Evolutionary conservation across 2,888 invertebrate species (phyloP), one percentile per base, ranked within the genome.

Genomic region (Xanthorhoe designata): DNA sequence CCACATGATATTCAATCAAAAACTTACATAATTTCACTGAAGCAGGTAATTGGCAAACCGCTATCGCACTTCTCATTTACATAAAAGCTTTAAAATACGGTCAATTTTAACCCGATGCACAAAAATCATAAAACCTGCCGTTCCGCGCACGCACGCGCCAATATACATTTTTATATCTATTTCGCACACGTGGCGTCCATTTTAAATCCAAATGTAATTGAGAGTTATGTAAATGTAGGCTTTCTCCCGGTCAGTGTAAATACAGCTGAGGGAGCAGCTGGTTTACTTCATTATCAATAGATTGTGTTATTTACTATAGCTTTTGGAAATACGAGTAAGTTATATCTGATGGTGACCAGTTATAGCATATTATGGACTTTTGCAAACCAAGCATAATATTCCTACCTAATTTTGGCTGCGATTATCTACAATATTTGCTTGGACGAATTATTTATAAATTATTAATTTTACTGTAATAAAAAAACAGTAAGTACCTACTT

Each of bases 121-220:
- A 77, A 77, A 80, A 78, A 75, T 77, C 77, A 75, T 79, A 81
- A 79, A 81, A 75, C 64, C 64, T 73, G 69, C 49, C 70, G 67
- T 69, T 70, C 38, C 66, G 49, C 68, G 60, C 74, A 74, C 78
- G 71, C 79, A 77, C 78, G 75, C 80, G 73, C 69, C 73, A 67
- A 64, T 80, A 74, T 78, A 77, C 78, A 75, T 77, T 81, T 83
- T 83, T 79, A 79, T 82, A 81, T 82, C 79, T 82, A 82, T 83
- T 83, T 81, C 78, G 78, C 80, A 77, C 83, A 83, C 82, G 82
- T 78, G 83, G 69, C 77, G 70, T 80, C 82, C 82, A 82, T 83
- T 83, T 83, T 83, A 83, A 83, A 83, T 83, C 82, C 81, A 80
- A 81, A 83, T 83, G 83, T 83, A 83, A 83, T 83, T 83, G 83